Percentiles rank a stretch among this genome's conserved stretches.
Evolutionary conservation across 2,888 invertebrate genomes (phyloP).

Genomic region (Pachydiplax longipennis): DNA sequence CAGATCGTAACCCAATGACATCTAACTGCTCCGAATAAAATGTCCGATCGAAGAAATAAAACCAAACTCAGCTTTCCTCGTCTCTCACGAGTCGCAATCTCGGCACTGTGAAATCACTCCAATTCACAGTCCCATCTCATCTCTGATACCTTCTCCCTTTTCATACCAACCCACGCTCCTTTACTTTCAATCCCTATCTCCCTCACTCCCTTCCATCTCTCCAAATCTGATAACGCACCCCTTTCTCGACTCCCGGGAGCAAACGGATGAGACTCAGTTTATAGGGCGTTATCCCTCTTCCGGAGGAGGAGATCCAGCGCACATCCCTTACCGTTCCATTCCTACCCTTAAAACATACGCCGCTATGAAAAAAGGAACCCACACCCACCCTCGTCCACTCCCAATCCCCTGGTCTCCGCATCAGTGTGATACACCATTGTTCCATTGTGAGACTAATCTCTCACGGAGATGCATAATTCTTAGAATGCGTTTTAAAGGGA

Average conservation of each 20-base stretch:
- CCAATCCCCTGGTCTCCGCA: too few species aligned
- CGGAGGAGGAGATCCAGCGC: not conserved
- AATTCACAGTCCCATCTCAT: not conserved
- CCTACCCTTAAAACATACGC: not conserved
- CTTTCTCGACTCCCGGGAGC: not conserved
- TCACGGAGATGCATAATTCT: conserved; percentile 31
- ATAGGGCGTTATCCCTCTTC: not conserved
- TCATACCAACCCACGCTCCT: not conserved
- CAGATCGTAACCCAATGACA: too few species aligned
- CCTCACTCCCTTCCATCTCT: not conserved
- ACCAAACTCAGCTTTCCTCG: too few species aligned
- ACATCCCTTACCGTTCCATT: not conserved
- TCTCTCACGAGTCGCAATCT: not conserved
- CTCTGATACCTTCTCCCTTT: not conserved
- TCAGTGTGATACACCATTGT: conserved; percentile 17
- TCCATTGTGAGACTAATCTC: conserved; percentile 41
- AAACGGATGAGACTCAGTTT: conserved; percentile 5
- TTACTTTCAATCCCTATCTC: not conserved
- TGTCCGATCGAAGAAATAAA: too few species aligned
- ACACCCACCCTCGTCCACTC: not conserved
- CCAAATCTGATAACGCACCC: conserved; percentile 14
- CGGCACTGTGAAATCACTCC: not conserved
- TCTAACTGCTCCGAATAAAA: too few species aligned
- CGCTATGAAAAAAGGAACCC: not conserved
- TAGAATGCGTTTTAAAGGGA: not conserved